These are phyloP conservation scores for Neolamprologus multifasciatus DNA, from an alignment of 2,797 vertebrate species.

Conservation along the genomic window DNA sequence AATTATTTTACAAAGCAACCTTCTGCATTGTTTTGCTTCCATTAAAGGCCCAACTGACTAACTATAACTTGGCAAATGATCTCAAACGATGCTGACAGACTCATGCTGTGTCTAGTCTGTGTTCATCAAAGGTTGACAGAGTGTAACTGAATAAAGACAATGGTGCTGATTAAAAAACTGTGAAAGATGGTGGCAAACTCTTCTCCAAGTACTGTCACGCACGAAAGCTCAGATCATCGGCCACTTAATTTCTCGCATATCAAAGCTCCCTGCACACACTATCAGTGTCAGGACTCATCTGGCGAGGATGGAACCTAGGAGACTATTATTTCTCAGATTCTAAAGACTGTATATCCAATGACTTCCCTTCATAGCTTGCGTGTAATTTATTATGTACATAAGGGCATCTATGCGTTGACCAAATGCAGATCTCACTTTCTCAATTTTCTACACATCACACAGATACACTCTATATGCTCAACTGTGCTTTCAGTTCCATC, in stretches of 20 bases:
- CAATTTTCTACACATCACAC: neutral
- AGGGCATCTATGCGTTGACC: slow-evolving; percentile 4
- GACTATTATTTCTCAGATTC: slow-evolving; percentile 9
- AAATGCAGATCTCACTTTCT: neutral
- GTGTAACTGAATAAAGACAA: slow-evolving; percentile 40
- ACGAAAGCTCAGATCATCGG: slow-evolving; percentile 36
- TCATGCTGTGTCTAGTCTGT: slow-evolving; percentile 43
- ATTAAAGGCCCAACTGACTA: neutral
- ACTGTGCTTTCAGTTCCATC: neutral
- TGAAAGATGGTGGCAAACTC: slow-evolving; percentile 12
- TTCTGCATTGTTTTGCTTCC: neutral
- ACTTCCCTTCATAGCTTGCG: slow-evolving; percentile 1
- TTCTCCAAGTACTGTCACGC: slow-evolving; percentile 43
- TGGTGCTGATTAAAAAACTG: slow-evolving; percentile 44
- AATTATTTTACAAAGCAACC: neutral
- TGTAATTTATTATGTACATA: slow-evolving; percentile 45
- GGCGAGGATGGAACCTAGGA: slow-evolving; percentile 16
- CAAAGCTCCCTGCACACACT: slow-evolving; percentile 9
- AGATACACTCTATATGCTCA: neutral
- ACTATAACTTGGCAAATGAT: slow-evolving; percentile 32
- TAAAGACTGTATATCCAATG: slow-evolving; percentile 28
- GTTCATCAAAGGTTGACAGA: slow-evolving; percentile 58
- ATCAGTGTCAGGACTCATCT: slow-evolving; percentile 18
- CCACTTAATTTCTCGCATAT: slow-evolving; percentile 34
- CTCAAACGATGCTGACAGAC: slow-evolving; percentile 43